Conservation (phyloP, 2,113 vertebrate genomes). For the Nestor notabilis region DNA sequence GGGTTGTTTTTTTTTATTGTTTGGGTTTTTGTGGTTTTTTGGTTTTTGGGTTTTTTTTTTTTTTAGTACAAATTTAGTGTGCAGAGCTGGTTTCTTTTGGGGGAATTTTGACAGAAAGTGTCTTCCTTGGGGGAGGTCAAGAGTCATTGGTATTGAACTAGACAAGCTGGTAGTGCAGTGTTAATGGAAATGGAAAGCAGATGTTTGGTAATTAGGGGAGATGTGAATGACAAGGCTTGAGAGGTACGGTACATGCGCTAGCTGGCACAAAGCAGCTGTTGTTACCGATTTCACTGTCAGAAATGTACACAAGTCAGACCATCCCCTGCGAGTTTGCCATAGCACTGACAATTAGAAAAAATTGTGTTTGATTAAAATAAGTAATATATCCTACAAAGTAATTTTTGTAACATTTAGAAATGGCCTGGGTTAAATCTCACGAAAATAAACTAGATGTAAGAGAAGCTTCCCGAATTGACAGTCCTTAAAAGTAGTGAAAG, state of each 20-base stretch:
- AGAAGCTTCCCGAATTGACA: background rate
- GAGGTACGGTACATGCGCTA: conserved; percentile 89
- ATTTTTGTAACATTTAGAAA: conserved; percentile 22
- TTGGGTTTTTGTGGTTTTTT: background rate
- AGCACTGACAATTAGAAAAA: conserved; percentile 81
- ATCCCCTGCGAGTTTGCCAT: conserved; percentile 83
- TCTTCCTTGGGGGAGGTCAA: conserved; percentile 94
- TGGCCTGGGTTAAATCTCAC: background rate
- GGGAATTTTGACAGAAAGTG: conserved; percentile 86
- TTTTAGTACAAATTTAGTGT: conserved; percentile 51
- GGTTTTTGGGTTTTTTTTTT: background rate
- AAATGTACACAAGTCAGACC: conserved; percentile 90
- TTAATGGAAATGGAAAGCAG: conserved; percentile 97
- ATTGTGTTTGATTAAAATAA: conserved; percentile 80
- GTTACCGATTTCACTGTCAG: conserved; percentile 91
- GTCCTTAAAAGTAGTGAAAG: background rate
- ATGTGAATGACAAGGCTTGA: conserved; percentile 98
- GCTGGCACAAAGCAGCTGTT: conserved; percentile 94
- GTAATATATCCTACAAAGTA: conserved; percentile 65
- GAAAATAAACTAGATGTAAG: background rate
- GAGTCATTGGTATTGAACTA: conserved; percentile 92
- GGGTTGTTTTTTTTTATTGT: background rate
- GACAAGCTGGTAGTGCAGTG: conserved; percentile 94
- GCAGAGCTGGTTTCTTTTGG: conserved; percentile 74
- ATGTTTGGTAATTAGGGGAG: conserved; percentile 99